Percentiles rank a stretch among this genome's conserved stretches.
phyloP scores from a whole-genome alignment of 1,140 invertebrate species.

The Atta texana region DNA sequence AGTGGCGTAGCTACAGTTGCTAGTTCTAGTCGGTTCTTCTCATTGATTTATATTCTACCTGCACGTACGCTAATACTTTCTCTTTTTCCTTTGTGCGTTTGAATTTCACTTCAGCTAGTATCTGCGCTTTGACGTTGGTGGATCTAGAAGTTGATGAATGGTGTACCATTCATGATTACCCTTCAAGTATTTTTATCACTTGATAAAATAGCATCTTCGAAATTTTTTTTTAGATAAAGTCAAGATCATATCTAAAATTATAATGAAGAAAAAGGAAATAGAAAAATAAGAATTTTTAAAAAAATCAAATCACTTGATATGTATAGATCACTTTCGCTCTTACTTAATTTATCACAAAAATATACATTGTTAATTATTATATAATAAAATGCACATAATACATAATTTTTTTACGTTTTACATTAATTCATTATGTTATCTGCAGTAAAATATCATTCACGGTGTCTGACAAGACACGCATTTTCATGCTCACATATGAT shows the following conservation, averaged over 20 bases:
- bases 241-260: not conserved
- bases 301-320: not conserved
- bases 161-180: not conserved
- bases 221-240: constrained; percentile 16
- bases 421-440: constrained; percentile 1
- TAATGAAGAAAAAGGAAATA: not conserved
- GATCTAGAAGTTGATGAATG: not conserved
- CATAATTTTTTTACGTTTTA: not conserved
- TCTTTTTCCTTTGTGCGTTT: not conserved
- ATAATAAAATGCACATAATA: constrained; percentile 27
- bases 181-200: not conserved
- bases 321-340: no score
- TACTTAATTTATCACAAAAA: constrained; percentile 12
- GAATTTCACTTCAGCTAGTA: not conserved
- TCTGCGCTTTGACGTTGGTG: not conserved
- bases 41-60: not conserved
- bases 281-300: not conserved
- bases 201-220: not conserved
- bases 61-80: no score
- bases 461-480: not conserved
- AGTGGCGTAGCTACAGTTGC: constrained; percentile 30
- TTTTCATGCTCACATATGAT: not conserved
- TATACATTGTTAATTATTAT: not conserved
- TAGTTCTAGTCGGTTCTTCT: not conserved
- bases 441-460: not conserved